These are phyloP conservation scores for Gadus chalcogrammus DNA, from an alignment of 2,113 vertebrate genomes.

Conservation along the genomic window DNA sequence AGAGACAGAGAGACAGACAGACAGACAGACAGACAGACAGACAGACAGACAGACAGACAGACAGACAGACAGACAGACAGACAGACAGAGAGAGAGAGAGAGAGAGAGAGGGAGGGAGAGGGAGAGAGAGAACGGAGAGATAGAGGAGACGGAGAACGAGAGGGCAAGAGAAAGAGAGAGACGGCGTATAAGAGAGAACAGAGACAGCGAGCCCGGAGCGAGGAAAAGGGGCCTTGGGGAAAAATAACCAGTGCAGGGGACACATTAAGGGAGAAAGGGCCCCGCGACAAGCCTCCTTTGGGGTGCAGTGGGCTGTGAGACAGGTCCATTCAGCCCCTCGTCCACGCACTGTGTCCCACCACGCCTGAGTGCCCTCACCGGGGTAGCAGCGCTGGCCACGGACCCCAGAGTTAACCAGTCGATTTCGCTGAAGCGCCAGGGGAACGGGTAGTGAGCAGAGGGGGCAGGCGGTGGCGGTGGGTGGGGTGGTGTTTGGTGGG, in stretches of 20 bases:
- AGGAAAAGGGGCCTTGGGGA: slow-evolving; percentile 20
- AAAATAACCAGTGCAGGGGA: slow-evolving; percentile 14
- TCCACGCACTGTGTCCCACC: slow-evolving; percentile 71
- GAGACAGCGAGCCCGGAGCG: too few species aligned
- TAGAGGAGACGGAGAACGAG: too few species aligned
- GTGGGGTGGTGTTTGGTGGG: background rate
- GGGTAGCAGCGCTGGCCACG: slow-evolving; percentile 67
- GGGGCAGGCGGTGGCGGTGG: background rate
- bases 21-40: slow-evolving; percentile 8
- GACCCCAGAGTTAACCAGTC: slow-evolving; percentile 79
- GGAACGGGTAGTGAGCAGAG: background rate
- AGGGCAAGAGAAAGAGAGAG: too few species aligned
- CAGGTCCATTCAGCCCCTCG: slow-evolving; percentile 64
- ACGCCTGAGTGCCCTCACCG: slow-evolving; percentile 75
- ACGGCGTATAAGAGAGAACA: too few species aligned
- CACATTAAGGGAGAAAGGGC: slow-evolving; percentile 41
- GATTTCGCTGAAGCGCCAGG: slow-evolving; percentile 72
- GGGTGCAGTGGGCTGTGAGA: slow-evolving; percentile 77
- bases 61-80: slow-evolving; percentile 28
- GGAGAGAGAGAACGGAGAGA: too few species aligned
- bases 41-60: slow-evolving; percentile 42
- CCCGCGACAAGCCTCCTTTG: slow-evolving; percentile 64
- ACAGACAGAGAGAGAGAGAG: too few species aligned
- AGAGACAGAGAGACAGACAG: too few species aligned
- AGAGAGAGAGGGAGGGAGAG: too few species aligned